phyloP scores from a whole-genome alignment of 1,140 invertebrate genomes.

The Cydia strobilella region DNA sequence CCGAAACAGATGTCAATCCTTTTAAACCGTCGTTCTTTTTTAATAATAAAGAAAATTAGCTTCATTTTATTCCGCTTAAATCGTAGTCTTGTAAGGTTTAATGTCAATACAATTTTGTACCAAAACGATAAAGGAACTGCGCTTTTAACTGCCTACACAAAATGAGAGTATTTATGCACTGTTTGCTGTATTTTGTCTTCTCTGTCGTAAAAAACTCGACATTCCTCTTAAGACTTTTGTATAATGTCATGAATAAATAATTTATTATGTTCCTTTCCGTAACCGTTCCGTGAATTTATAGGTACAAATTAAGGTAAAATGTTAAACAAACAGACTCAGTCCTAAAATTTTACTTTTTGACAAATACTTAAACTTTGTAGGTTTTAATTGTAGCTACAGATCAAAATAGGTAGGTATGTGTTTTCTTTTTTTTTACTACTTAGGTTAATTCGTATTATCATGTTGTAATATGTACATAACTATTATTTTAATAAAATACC shows the following conservation, averaged over 20 bases:
- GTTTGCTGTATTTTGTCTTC: neutral
- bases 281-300: neutral
- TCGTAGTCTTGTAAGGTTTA: constrained; percentile 11
- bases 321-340: neutral
- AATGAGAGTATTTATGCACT: neutral
- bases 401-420: too few relatives aligned
- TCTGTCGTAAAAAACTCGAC: neutral
- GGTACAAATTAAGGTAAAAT: neutral
- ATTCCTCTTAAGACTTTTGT: neutral
- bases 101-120: constrained; percentile 10
- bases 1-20: constrained; percentile 36
- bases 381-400: too few relatives aligned
- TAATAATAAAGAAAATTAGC: constrained; percentile 15
- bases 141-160: constrained; percentile 11
- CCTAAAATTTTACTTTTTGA: neutral
- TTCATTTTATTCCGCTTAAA: constrained; percentile 21
- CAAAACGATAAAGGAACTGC: neutral
- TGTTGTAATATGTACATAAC: too few relatives aligned
- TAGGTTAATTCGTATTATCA: too few relatives aligned
- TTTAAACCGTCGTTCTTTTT: constrained; percentile 29
- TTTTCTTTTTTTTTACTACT: too few relatives aligned
- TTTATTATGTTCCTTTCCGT: neutral
- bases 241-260: neutral
- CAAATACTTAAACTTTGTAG: neutral
- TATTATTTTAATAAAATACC: too few relatives aligned